phyloP scores from a whole-genome alignment of 2,888 invertebrate species.

The Thecocarcelia acutangulata region DNA sequence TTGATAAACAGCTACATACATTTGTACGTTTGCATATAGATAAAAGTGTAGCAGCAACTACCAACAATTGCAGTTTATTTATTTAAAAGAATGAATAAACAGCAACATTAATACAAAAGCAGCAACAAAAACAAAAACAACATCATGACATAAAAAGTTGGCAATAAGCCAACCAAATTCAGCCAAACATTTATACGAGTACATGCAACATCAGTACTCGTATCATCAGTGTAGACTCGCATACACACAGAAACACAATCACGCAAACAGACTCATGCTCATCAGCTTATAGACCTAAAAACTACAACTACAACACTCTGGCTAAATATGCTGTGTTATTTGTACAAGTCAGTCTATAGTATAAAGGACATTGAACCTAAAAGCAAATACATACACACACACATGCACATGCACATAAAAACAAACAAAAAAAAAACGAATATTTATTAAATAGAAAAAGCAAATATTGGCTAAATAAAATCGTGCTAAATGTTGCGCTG shows the following conservation, averaged over 20 bases:
- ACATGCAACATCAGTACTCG: not conserved
- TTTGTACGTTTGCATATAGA: not conserved
- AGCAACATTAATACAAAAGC: constrained; percentile 29
- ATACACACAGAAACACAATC: not conserved
- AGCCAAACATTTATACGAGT: constrained; percentile 10
- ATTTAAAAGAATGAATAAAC: constrained; percentile 44
- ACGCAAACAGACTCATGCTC: not conserved
- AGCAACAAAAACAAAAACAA: constrained; percentile 19
- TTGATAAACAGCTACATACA: not conserved
- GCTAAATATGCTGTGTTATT: not conserved
- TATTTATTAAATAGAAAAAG: constrained; percentile 42
- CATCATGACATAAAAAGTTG: constrained; percentile 62
- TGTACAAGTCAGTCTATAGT: constrained; percentile 1
- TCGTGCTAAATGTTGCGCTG: constrained; percentile 14
- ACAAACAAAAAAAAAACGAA: constrained; percentile 23
- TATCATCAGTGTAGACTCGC: too few species aligned
- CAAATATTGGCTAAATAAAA: constrained; percentile 36
- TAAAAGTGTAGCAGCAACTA: constrained; percentile 20
- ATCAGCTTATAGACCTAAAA: constrained; percentile 1
- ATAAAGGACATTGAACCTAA: constrained; percentile 54
- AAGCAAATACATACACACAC: constrained; percentile 11
- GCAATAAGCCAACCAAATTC: constrained; percentile 65
- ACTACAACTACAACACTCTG: not conserved
- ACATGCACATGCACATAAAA: too few species aligned
- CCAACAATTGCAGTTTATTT: constrained; percentile 55